Evolutionary conservation across 2,113 vertebrate genomes (phyloP).

Genomic region (Hucho hucho): DNA sequence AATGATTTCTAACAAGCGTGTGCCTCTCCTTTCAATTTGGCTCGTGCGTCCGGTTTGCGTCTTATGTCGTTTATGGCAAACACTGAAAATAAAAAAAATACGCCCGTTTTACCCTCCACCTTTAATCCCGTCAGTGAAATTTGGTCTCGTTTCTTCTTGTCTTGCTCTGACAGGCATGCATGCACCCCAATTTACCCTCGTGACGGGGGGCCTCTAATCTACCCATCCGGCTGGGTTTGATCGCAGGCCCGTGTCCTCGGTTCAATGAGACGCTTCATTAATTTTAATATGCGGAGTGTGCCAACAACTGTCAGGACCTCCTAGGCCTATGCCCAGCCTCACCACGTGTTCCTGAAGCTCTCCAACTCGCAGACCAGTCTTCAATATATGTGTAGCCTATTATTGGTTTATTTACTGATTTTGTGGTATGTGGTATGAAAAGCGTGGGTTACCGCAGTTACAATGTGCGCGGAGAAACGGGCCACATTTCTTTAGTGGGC

Average conservation of each 20-base stretch:
- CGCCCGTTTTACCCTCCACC: constrained; percentile 21
- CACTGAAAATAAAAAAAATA: constrained; percentile 43
- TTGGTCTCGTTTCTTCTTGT: constrained; percentile 39
- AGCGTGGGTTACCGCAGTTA: constrained; percentile 10
- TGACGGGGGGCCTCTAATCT: constrained; percentile 31
- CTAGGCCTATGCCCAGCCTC: constrained; percentile 40
- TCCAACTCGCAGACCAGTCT: constrained; percentile 21
- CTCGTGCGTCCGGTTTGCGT: constrained; percentile 11
- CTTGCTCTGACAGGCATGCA: constrained; percentile 46
- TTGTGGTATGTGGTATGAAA: constrained; percentile 39
- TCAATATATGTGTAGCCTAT: constrained; percentile 31
- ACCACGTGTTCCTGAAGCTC: constrained; percentile 40
- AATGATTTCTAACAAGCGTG: constrained; percentile 38
- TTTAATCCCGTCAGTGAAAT: constrained; percentile 41
- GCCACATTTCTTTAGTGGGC: constrained; percentile 23
- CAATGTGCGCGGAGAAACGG: too few relatives aligned
- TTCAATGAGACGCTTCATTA: constrained; percentile 73
- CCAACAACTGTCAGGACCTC: constrained; percentile 63
- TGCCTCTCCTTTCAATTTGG: constrained; percentile 26
- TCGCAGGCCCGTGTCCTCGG: constrained; percentile 55
- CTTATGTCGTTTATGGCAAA: constrained; percentile 34
- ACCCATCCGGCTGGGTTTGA: constrained; percentile 62
- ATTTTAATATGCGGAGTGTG: constrained; percentile 71
- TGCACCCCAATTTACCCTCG: constrained; percentile 43
- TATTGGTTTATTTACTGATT: constrained; percentile 6